Percentiles rank a stretch among this genome's conserved stretches.
These are phyloP conservation scores for Chloroceryle aenea DNA, from an alignment of 2,113 vertebrate genomes.

Conservation along the genomic window DNA sequence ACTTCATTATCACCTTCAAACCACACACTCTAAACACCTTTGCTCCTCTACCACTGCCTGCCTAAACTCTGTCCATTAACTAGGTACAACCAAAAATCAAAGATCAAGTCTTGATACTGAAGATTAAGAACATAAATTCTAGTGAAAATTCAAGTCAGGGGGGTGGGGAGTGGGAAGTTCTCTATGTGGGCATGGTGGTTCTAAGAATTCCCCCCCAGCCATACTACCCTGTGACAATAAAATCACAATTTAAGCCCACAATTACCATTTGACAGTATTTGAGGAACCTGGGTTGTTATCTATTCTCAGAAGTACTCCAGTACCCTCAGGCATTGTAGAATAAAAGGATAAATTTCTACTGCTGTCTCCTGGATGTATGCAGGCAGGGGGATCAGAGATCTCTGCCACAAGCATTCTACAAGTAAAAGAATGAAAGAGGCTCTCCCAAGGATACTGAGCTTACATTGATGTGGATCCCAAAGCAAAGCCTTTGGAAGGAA, in stretches of 20 bases:
- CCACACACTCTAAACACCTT: background rate
- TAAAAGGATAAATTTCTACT: background rate
- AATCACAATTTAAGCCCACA: background rate
- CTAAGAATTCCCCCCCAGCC: background rate
- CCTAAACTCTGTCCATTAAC: background rate
- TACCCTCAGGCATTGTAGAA: slow-evolving; percentile 21
- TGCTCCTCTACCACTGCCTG: background rate
- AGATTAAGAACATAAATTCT: background rate
- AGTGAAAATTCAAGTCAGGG: background rate
- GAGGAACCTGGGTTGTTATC: slow-evolving; percentile 34
- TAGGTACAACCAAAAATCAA: background rate
- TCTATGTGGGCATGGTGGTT: background rate
- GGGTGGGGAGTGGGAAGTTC: too few relatives aligned
- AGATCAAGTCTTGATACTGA: background rate
- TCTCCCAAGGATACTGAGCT: background rate
- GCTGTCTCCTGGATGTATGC: background rate
- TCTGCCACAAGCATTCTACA: background rate
- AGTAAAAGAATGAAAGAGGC: background rate
- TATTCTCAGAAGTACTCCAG: background rate
- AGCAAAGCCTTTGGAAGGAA: background rate
- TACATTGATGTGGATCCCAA: background rate
- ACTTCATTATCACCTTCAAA: background rate
- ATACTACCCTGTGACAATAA: background rate
- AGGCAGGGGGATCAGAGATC: background rate
- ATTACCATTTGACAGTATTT: slow-evolving; percentile 37